These are phyloP conservation scores for Drosophila picticornis DNA, from an alignment of 2,888 invertebrate species.

Conservation along the genomic window DNA sequence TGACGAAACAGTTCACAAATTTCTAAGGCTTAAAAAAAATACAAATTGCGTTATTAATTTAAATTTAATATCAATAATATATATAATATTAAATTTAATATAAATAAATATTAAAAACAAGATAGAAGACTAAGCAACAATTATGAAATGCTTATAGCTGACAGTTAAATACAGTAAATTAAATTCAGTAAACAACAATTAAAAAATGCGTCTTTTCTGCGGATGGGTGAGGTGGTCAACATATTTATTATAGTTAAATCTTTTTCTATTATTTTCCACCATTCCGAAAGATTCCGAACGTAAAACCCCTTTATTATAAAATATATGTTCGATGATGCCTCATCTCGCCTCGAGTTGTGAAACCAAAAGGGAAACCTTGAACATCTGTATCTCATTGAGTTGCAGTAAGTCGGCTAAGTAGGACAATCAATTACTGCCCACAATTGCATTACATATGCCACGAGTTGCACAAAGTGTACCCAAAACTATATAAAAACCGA, in stretches of 20 bases:
- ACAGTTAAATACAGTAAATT: fast-evolving
- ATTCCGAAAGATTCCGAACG: background rate
- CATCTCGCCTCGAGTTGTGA: background rate
- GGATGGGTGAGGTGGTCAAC: background rate
- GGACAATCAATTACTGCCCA: conserved; percentile 75
- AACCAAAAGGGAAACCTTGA: conserved; percentile 30
- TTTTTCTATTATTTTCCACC: background rate
- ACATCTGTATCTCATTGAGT: conserved; percentile 43
- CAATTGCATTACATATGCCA: conserved; percentile 61
- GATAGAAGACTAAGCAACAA: no score
- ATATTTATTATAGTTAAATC: background rate
- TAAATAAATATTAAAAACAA: background rate
- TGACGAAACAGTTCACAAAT: no score
- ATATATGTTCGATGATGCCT: background rate
- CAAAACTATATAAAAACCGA: conserved; percentile 63
- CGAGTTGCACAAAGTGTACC: conserved; percentile 45
- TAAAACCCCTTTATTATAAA: background rate
- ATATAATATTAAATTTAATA: background rate
- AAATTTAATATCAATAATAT: background rate
- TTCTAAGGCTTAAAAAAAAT: background rate
- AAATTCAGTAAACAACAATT: background rate
- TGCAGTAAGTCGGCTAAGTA: conserved; percentile 61
- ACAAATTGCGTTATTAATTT: background rate
- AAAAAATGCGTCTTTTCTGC: background rate
- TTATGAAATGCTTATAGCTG: background rate